Conservation (phyloP, 2,888 invertebrate genomes). For the Anticlea derivata region DNA sequence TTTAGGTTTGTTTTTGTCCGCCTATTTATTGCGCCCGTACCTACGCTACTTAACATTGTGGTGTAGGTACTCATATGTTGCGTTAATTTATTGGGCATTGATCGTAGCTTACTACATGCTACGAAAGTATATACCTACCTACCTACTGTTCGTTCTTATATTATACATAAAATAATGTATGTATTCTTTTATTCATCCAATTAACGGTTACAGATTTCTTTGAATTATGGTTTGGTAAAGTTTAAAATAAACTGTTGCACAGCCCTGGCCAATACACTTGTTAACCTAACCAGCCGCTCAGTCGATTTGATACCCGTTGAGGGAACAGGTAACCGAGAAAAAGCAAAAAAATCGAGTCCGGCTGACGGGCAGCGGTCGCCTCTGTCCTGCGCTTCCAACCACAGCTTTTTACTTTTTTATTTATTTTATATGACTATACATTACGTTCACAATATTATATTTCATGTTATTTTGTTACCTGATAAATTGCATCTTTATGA, state of each 20-base stretch:
- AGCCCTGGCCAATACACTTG: slow-evolving; percentile 73
- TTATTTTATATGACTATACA: slow-evolving; percentile 33
- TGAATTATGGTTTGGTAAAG: no score
- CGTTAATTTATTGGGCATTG: no score
- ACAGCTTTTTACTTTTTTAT: slow-evolving; percentile 34
- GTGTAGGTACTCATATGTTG: no score
- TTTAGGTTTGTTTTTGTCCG: no score
- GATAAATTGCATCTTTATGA: slow-evolving; percentile 22
- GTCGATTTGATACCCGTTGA: slow-evolving; percentile 67
- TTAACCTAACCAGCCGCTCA: slow-evolving; percentile 71
- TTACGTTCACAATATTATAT: slow-evolving; percentile 35
- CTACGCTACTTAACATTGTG: no score
- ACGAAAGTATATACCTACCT: no score
- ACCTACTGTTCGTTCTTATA: no score
- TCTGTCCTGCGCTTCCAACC: slow-evolving; percentile 41
- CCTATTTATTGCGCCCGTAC: no score
- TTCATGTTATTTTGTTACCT: slow-evolving; percentile 28
- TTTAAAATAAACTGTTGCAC: slow-evolving; percentile 53
- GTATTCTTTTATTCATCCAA: no score
- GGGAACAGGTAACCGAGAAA: slow-evolving; percentile 78
- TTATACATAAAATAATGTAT: no score
- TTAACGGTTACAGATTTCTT: no score
- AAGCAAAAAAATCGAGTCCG: slow-evolving; percentile 65
- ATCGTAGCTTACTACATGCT: no score
- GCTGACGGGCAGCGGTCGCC: slow-evolving; percentile 60